Percentiles rank a stretch among this genome's conserved stretches.
Evolutionary conservation across 2,888 invertebrate genomes (phyloP).

Genomic region (Epirrhoe tristata): DNA sequence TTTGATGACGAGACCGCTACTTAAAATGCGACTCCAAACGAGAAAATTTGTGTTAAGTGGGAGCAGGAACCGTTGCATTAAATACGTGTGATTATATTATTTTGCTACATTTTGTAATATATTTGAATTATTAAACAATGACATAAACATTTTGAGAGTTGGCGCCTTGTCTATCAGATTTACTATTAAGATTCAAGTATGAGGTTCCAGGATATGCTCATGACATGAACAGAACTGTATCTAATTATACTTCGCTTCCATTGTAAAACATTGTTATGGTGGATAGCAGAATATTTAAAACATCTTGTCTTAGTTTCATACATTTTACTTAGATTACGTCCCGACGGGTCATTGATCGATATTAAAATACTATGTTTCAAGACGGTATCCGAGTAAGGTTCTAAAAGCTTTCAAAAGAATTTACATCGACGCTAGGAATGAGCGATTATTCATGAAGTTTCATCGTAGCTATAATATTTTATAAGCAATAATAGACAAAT

Average conservation of each 20-base stretch:
- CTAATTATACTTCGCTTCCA: constrained; percentile 10
- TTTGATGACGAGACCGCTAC: too few species aligned
- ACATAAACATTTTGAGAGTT: neutral
- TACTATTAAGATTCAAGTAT: constrained; percentile 1
- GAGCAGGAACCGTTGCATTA: too few species aligned
- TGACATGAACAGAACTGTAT: constrained; percentile 9
- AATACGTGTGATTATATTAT: too few species aligned
- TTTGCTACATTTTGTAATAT: too few species aligned
- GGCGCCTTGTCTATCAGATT: constrained; percentile 1
- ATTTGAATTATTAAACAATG: neutral
- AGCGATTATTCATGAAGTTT: constrained; percentile 11
- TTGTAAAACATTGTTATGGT: neutral
- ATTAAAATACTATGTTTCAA: neutral
- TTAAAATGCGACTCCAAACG: too few species aligned
- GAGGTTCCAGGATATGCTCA: constrained; percentile 3
- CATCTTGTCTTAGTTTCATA: neutral
- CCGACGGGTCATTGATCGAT: neutral
- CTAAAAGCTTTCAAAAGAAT: neutral
- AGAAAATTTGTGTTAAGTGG: too few species aligned
- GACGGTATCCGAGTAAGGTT: neutral
- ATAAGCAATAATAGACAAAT: constrained; percentile 49
- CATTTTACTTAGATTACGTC: neutral
- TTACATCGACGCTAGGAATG: constrained; percentile 2
- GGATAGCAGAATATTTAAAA: neutral
- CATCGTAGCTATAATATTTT: constrained; percentile 22